Evolutionary conservation across 2,797 vertebrate genomes (phyloP).

Genomic region (Darevskia mixta): DNA sequence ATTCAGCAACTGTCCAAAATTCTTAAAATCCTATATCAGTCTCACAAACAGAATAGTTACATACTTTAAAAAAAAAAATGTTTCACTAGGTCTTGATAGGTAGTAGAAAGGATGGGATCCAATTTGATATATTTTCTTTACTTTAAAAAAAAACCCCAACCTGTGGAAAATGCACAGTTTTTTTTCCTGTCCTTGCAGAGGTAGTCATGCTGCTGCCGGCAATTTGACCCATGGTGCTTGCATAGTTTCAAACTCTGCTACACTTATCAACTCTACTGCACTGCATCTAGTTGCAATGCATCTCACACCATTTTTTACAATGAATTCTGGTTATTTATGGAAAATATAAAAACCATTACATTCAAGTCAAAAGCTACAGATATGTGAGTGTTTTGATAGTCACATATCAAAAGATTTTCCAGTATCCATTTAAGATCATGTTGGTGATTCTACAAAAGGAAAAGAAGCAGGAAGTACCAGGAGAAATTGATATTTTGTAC

Average conservation of each 20-base stretch:
- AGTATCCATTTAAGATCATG: background rate
- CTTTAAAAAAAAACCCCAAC: background rate
- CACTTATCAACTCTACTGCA: slow-evolving; percentile 11
- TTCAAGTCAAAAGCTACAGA: slow-evolving; percentile 12
- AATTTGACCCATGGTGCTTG: slow-evolving; percentile 17
- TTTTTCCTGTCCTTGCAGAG: slow-evolving; percentile 12
- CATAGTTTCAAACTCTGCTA: slow-evolving; percentile 30
- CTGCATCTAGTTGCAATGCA: slow-evolving; percentile 48
- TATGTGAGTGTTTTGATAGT: slow-evolving; percentile 28
- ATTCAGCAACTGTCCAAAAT: background rate
- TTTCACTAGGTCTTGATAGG: no score
- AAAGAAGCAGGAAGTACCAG: background rate
- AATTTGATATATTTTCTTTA: background rate
- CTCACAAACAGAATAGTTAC: background rate
- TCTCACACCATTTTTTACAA: slow-evolving; percentile 57
- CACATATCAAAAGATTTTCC: background rate
- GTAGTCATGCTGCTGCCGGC: slow-evolving; percentile 30
- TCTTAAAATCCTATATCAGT: background rate
- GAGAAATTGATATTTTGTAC: slow-evolving; percentile 32
- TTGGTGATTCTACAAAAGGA: background rate
- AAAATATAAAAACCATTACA: background rate
- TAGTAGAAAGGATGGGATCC: background rate
- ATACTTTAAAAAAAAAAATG: background rate
- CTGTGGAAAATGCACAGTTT: background rate
- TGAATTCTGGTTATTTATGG: slow-evolving; percentile 17